These are phyloP conservation scores for Drosophila lacicola DNA, from an alignment of 2,888 invertebrate species.

Conservation along the genomic window DNA sequence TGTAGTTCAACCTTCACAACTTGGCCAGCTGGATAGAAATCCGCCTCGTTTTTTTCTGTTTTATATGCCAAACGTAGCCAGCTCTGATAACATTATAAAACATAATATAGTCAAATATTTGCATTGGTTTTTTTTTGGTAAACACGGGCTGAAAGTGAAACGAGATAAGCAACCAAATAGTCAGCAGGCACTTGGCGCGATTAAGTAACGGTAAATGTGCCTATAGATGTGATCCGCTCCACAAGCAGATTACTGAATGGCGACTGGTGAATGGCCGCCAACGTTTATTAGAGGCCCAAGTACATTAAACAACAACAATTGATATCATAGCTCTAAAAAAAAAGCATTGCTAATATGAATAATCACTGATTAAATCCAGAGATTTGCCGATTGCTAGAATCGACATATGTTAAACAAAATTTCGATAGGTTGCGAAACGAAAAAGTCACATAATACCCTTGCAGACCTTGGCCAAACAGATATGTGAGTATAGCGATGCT, in stretches of 20 bases:
- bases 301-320: not conserved
- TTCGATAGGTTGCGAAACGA: too few species aligned
- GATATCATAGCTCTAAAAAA: not conserved
- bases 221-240: not conserved
- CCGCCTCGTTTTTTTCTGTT: constrained; percentile 2
- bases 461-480: too few species aligned
- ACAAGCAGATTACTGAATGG: not conserved
- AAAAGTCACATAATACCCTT: too few species aligned
- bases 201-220: constrained; percentile 23
- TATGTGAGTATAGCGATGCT: too few species aligned
- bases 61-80: constrained; percentile 2
- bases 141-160: constrained; percentile 56
- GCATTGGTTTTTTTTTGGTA: constrained; percentile 37
- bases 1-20: not conserved
- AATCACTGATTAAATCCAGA: too few species aligned
- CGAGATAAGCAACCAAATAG: constrained; percentile 40
- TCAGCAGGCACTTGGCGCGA: not conserved
- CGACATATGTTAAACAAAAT: too few species aligned
- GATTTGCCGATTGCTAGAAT: too few species aligned
- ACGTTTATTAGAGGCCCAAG: not conserved
- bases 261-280: not conserved
- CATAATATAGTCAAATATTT: constrained; percentile 58
- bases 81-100: constrained; percentile 38
- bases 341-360: too few species aligned
- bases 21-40: not conserved